phyloP scores from a whole-genome alignment of 1,140 invertebrate species.

The Aphelinus atriplicis region DNA sequence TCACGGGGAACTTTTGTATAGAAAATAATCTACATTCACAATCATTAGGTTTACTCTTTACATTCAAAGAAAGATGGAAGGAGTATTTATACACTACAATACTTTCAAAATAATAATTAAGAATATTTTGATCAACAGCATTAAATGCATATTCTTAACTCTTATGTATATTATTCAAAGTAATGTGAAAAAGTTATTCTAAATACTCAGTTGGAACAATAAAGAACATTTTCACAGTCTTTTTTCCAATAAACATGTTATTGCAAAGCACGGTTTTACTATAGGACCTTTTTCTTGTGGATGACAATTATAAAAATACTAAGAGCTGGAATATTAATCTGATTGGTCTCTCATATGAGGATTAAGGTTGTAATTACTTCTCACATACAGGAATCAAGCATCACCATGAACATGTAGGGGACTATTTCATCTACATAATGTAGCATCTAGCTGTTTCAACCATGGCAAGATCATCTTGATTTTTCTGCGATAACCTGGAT shows the following conservation, averaged over 20 bases:
- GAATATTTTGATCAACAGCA: background rate
- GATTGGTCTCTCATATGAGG: conserved; percentile 1
- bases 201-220: conserved; percentile 1
- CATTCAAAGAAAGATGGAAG: conserved; percentile 9
- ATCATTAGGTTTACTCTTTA: background rate
- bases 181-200: background rate
- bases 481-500: conserved; percentile 90
- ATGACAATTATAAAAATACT: conserved; percentile 17
- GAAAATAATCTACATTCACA: too few relatives aligned
- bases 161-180: background rate
- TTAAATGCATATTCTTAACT: conserved; percentile 24
- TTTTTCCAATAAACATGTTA: conserved; percentile 13
- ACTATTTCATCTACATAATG: conserved; percentile 76
- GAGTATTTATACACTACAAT: conserved; percentile 20
- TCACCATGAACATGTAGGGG: background rate
- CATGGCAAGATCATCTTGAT: conserved; percentile 88
- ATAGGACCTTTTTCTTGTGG: background rate
- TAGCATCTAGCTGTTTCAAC: conserved; percentile 94
- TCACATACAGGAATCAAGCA: background rate
- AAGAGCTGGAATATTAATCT: conserved; percentile 23
- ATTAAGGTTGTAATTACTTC: conserved; percentile 7
- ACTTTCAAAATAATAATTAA: conserved; percentile 4
- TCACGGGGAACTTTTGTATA: too few relatives aligned
- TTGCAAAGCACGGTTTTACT: background rate
- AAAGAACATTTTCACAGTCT: conserved; percentile 30